phyloP scores from a whole-genome alignment of 2,888 invertebrate genomes.

The Saturnia pavonia region DNA sequence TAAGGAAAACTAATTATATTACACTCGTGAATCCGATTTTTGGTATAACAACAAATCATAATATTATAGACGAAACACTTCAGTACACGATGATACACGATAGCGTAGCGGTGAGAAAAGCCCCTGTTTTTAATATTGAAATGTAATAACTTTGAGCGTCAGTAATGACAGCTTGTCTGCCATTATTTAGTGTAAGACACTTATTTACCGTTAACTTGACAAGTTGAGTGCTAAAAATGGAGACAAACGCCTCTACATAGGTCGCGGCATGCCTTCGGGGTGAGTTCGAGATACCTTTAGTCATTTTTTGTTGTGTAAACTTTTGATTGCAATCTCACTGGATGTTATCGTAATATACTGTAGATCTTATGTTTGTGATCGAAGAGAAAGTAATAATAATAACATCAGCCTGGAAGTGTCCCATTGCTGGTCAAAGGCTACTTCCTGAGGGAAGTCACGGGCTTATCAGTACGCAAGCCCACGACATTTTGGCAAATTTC shows the following conservation, averaged over 20 bases:
- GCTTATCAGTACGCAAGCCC: too few species aligned
- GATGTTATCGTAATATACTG: background rate
- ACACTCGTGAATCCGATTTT: too few species aligned
- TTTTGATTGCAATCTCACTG: background rate
- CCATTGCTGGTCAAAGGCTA: too few species aligned
- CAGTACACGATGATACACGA: background rate
- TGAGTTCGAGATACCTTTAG: background rate
- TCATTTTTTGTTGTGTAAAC: background rate
- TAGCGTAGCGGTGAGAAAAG: background rate
- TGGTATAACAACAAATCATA: background rate
- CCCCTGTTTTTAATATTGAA: constrained; percentile 8
- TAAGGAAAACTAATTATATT: too few species aligned
- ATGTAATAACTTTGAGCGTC: constrained; percentile 9
- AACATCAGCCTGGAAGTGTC: too few species aligned
- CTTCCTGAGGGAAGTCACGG: too few species aligned
- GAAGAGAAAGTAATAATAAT: too few species aligned
- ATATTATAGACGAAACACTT: background rate
- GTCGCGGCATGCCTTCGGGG: background rate
- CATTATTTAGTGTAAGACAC: constrained; percentile 13
- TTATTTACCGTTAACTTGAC: constrained; percentile 14
- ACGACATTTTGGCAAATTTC: too few species aligned
- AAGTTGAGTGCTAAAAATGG: constrained; percentile 11
- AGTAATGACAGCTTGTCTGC: background rate
- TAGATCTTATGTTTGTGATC: too few species aligned
- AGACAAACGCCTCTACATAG: constrained; percentile 8